Evolutionary conservation across 2,888 invertebrate genomes (phyloP), one percentile per base, ranked within the genome.

Genomic region (Phyto melanocephala): DNA sequence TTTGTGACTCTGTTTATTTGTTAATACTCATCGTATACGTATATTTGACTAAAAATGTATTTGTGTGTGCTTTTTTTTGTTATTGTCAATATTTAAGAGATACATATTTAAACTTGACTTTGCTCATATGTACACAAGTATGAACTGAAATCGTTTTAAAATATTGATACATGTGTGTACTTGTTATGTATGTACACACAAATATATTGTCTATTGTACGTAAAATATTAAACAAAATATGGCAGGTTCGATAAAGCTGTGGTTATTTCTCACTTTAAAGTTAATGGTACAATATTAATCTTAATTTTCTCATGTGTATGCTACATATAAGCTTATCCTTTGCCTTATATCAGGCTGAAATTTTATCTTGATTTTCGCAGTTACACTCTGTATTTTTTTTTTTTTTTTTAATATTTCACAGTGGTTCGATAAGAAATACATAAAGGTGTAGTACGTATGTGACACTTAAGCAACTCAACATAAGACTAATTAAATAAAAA

Each of bases 231-330:
- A 28, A 28, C 3, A 28, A 50, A 68, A 77, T 33, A 62, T 42
- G 62, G 40, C 22, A 68, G 63, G 74, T 60, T 60, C 63, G 60
- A 62, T 67, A 60, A 72, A 81, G 81, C 78, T 81, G 81, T 81
- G 78, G 87, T 88, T 88, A 88, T 88, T 88, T 88, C 87, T 88
- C 88, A 88, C 87, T 88, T 87, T 62, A 54, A 77, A 88, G 86
- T 88, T 88, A 88, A 88, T 88, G 87, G 86, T 85, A 83, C 86
- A 87, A 86, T 87, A 88, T 88, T 88, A 88, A 88, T 88, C 88
- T 88, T 87, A 88, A 88, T 88, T 88, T 88, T 86, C 86, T 87
- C 87, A 86, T 87, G 70, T 70, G 86, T 20, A 71, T 84, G 83
- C 84, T 76, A 50, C 37, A n/a, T n/a, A n/a, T n/a, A 78, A 65